Evolutionary conservation across 2,113 vertebrate genomes (phyloP), one percentile per base, ranked within the genome.

Genomic region (Hylia prasina): DNA sequence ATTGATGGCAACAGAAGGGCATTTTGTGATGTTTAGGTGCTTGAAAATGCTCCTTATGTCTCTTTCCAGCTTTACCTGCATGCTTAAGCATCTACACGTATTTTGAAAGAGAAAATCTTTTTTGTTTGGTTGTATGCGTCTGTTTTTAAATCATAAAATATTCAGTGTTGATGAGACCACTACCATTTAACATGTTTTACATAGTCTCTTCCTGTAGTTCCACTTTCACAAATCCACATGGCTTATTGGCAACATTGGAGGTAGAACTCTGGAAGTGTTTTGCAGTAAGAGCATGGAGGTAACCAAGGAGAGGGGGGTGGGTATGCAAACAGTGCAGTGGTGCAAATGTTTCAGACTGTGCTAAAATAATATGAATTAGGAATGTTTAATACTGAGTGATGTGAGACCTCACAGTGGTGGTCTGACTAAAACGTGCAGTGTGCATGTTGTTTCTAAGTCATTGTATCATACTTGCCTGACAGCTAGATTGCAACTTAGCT

Each of bases 111-210:
- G 31, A 58, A 56, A 37, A 21, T 11, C 1, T 60, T 48, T 51
- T 60, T 48, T 33, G 4, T 64, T 53, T 60, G 15, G 1, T 24
- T 89, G 7, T 35, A 5, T 53, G 2, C 45, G 22, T 45, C 31
- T 65, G 0, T 58, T 31, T 53, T 80, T 77, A 82, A 93, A 47
- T 39, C 1, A 8, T 22, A 13, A 19, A 44, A 3, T 60, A 39
- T 15, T 80, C 5, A 6, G 2, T 44, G 20, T 27, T 2, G 0
- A 11, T 53, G 11, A 42, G 15, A 66, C 21, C 2, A 2, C 25
- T 87, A n/a, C 21, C 24, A 12, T 21, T 66, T 69, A 20, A 17
- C 1, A 0, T 39, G 12, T 28, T 66, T 50, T 66, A 31, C 10
- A 11, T 17, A 15, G 20, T 69, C 19, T 69, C 14, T 79, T 69